Evolutionary conservation across 2,888 invertebrate species (phyloP), one percentile per base, ranked within the genome.

Genomic region (Gymnosoma rotundatum): DNA sequence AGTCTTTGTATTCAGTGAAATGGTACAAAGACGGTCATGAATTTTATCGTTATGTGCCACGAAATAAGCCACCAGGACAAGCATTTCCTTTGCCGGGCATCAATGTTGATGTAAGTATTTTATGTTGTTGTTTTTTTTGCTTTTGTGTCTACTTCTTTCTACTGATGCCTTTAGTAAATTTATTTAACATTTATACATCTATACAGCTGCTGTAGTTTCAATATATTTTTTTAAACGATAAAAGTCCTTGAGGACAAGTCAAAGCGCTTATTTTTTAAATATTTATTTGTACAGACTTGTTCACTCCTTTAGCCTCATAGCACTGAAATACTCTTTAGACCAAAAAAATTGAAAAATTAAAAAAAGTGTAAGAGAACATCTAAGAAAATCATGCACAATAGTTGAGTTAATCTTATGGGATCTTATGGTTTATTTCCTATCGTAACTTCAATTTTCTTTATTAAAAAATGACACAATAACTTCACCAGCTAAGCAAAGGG

Each of bases 1-100:
- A 97, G 91, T 94, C 95, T 75, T 94, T 97, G 66, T 97, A 97
- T 93, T 97, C 97, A 38, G 97, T 97, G 89, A 97, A 97, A 93
- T 97, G 97, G 97, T 97, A 97, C 93, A 97, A 97, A 92, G 97
- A 97, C 91, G 97, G 97, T 86, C 95, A 96, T 91, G 97, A 97
- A 93, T 97, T 97, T 93, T 97, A 96, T 93, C 94, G 97, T 83
- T 97, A 95, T 92, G 95, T 97, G 88, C 97, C 97, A 45, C 94
- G 95, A 67, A 96, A 97, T 92, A 94, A 94, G 89, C 97, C 97
- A 86, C 96, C 96, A 12, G 95, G 95, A 78, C 95, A 96, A 92
- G 95, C 95, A 88, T 97, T 97, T 91, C 93, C 94, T 64, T 93
- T 96, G 88, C 96, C 96, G 0, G 97, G 97, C 88, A 96, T 97